Evolutionary conservation across 92 coral and sea anemone species (phyloP), one percentile per base, ranked within the genome.

Genomic region (Metridium senile): DNA sequence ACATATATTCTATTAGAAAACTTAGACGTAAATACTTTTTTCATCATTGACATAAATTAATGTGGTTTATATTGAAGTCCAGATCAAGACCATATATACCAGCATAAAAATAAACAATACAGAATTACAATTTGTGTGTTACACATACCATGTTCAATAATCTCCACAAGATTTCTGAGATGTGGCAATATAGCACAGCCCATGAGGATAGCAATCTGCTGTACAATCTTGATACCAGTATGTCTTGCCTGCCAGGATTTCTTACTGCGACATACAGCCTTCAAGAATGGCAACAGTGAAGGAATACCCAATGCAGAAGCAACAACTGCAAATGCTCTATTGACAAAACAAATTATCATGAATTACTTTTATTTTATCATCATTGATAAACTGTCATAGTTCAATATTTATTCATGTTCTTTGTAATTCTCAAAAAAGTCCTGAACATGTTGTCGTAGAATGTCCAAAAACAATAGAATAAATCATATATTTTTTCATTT

Each of bases 161-260:
- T 96, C 87, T 96, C 99, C 82, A 96, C 99, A 72, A 96, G 86
- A 74, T 93, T 96, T 66, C 99, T 88, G 30, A 96, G 86, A 67
- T 96, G 99, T 17, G 99, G 99, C 26, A 96, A 32, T 54, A 96
- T 96, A 58, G 99, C 99, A 89, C 99, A 96, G 32, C 99, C 99
- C 99, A 96, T 96, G 66, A 96, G 80, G 78, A 96, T 96, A 58
- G 99, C 99, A 61, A 96, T 96, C 82, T 96, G 99, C 85, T 96
- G 99, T 19, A 96, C 99, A 71, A 96, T 96, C 85, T 96, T 96
- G 84, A 96, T 96, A 46, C 99, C 99, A 82, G 99, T 96, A 76
- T 96, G 99, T 39, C 99, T 85, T 26, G 99, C 99, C 57, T 96
- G 99, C 99, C 99, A 96, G 2, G 99, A 96, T 75, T 96, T 96